Base-by-base conservation (phyloP, 2,797 vertebrate species). In the Eidolon dupreanum region DNA sequence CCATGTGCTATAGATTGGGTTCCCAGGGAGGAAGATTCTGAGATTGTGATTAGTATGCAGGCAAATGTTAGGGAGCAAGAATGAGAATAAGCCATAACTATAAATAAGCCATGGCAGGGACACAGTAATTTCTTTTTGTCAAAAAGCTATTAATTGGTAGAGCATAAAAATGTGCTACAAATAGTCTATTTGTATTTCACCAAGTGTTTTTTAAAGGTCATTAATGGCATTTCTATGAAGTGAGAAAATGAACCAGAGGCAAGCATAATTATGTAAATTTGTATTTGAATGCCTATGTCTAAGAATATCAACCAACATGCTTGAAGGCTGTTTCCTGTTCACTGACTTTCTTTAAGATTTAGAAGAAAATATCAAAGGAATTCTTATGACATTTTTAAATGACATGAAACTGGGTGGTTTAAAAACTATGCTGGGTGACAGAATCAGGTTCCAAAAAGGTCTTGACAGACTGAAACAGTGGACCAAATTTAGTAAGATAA, bases 311-410 rank as follows among this genome's bases (percentile, higher is more conserved):
- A 93, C 41, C 13, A 59, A 87, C 63, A 71, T 68, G 59, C 78
- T 93, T 71, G 36, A 90, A 97, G 53, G 19, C 87, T 95, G 6
- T 95, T 96, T 97, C 74, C 59, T 96, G 16, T 78, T 97, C 93
- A 96, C 49, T 96, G 86, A 87, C 41, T 97, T 97, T 59, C 51
- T 96, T 89, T 95, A 89, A 87, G 74, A 94, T 49, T 84, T 73
- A 33, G 74, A 95, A 93, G 26, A 93, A 96, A 96, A 93, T 96
- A 96, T 88, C 74, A 96, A 92, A 97, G 71, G 41, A 93, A 83
- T 90, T 19, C 61, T 83, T 75, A 43, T 84, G 89, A 92, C 82
- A 96, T 79, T 97, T 96, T 96, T 82, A 92, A 92, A 95, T 92
- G 82, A 61, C 59, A 49, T 31, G 17, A 93, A 95, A 79, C 43